Conservation (phyloP, 2,797 vertebrate species). For the Salmo trutta region DNA sequence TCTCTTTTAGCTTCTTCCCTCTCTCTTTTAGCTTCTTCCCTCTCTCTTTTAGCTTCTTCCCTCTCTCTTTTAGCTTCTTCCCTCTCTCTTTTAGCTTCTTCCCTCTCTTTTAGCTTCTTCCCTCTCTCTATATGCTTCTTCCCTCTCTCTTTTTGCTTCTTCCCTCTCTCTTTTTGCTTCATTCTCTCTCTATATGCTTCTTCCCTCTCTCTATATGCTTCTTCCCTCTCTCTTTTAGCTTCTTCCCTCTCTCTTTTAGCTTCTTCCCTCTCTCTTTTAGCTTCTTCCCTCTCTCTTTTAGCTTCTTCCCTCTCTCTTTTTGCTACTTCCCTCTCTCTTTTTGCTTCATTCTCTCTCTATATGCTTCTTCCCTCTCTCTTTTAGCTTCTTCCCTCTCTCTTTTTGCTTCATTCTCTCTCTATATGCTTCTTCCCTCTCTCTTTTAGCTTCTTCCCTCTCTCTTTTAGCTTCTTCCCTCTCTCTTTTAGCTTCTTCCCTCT, state of each 20-base stretch:
- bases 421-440: not conserved
- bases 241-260: not conserved
- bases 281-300: not conserved
- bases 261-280: not conserved
- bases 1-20: no score
- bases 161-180: not conserved
- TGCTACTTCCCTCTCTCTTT: no score
- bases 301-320: no score
- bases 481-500: not conserved
- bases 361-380: no score
- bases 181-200: not conserved
- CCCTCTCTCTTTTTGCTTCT: not conserved
- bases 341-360: no score
- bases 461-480: not conserved
- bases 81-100: not conserved
- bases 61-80: not conserved
- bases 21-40: not conserved
- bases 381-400: not conserved
- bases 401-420: not conserved
- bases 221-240: not conserved
- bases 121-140: no score
- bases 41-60: no score
- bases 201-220: no score
- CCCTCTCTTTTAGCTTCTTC: no score
- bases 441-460: no score